phyloP scores from a whole-genome alignment of 64 coral and sea anemone genomes.

The Acropora tenuis region DNA sequence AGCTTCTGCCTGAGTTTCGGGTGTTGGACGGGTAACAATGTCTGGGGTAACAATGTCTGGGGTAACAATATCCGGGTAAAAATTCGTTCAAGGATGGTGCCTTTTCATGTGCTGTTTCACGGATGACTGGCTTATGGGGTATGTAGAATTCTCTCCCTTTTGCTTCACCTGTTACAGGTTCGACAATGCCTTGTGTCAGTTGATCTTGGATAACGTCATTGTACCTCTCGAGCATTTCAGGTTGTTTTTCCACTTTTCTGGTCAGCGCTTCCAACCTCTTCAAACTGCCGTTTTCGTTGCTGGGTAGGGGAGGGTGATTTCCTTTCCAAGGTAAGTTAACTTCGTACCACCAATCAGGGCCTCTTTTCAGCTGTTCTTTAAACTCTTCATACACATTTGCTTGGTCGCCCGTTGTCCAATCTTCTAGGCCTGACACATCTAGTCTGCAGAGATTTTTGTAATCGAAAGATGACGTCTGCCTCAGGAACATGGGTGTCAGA shows the following conservation, averaged over 20 bases:
- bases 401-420: not conserved
- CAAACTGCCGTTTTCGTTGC: not conserved
- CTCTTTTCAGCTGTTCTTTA: not conserved
- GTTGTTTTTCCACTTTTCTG: slow-evolving; percentile 3
- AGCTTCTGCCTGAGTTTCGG: slow-evolving; percentile 48
- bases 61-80: too few relatives aligned
- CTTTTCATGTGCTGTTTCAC: not conserved
- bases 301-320: slow-evolving; percentile 1
- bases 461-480: not conserved
- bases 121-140: not conserved
- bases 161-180: not conserved
- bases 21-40: slow-evolving; percentile 3
- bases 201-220: slow-evolving; percentile 18
- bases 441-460: slow-evolving; percentile 15
- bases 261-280: not conserved
- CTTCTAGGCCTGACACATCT: slow-evolving; percentile 15
- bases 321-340: slow-evolving; percentile 20
- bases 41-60: not conserved
- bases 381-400: slow-evolving; percentile 3
- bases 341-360: slow-evolving; percentile 18
- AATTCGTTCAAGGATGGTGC: not conserved
- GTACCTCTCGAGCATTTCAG: slow-evolving; percentile 1
- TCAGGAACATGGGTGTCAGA: not conserved
- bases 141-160: not conserved
- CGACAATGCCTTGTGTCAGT: slow-evolving; percentile 5